Evolutionary conservation across 2,888 invertebrate genomes (phyloP).

Genomic region (Aporophyla lueneburgensis): DNA sequence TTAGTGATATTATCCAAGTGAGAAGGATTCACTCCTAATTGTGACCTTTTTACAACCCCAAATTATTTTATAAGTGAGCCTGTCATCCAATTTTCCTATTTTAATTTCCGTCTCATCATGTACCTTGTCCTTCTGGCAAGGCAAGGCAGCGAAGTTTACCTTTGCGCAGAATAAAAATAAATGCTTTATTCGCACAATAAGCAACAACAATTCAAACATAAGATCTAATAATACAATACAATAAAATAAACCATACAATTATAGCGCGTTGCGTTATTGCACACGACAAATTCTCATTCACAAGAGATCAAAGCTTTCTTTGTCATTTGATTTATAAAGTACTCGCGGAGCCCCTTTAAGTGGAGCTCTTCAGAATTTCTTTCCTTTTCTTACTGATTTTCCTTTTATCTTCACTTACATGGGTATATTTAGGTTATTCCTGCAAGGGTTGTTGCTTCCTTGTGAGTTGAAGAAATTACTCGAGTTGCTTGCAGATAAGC

Average conservation of each 20-base stretch:
- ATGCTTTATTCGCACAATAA: not conserved
- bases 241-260: conserved; percentile 44
- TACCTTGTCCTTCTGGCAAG: not conserved
- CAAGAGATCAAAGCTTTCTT: conserved; percentile 65
- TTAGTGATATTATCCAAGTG: too few species aligned
- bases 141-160: not conserved
- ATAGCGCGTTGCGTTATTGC: conserved; percentile 46
- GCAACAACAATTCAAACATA: conserved; percentile 2
- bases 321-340: conserved; percentile 68
- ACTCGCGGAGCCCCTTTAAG: conserved; percentile 47
- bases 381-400: conserved; percentile 39
- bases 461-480: conserved; percentile 16
- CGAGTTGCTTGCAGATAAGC: conserved; percentile 12
- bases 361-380: conserved; percentile 33
- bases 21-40: not conserved
- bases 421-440: conserved; percentile 34
- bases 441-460: conserved; percentile 16
- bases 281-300: conserved; percentile 56
- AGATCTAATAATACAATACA: conserved; percentile 34
- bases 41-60: not conserved
- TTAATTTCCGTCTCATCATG: not conserved
- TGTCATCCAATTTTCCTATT: not conserved
- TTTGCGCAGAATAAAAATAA: not conserved
- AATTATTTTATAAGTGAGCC: not conserved
- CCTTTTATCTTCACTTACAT: conserved; percentile 40